Evolutionary conservation across 1,140 invertebrate species (phyloP).

Genomic region (Pissodes strobi): DNA sequence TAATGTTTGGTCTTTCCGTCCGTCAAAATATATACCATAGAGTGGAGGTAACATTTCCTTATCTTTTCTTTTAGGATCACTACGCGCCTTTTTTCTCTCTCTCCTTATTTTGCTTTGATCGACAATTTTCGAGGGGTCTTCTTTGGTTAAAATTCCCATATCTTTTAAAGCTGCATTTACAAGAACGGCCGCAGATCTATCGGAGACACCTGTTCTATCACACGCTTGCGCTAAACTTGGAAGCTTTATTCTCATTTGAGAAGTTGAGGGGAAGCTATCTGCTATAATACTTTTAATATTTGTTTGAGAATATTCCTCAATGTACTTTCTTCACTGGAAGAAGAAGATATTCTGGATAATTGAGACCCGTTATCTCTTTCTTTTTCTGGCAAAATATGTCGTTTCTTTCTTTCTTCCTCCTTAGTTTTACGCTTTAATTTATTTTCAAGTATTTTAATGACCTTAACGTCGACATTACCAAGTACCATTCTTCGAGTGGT

Average conservation of each 20-base stretch:
- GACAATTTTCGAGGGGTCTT: too few relatives aligned
- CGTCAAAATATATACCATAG: too few relatives aligned
- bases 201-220: not conserved
- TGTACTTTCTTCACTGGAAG: not conserved
- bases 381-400: not conserved
- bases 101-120: too few relatives aligned
- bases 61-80: not conserved
- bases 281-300: not conserved
- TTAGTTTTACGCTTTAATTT: not conserved
- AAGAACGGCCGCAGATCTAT: not conserved
- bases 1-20: too few relatives aligned
- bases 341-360: not conserved
- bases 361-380: not conserved
- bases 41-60: too few relatives aligned
- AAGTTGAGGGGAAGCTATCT: not conserved
- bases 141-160: too few relatives aligned
- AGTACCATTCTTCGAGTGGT: slow-evolving; percentile 9
- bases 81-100: too few relatives aligned
- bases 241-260: too few relatives aligned
- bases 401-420: not conserved
- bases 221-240: too few relatives aligned
- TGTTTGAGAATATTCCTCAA: not conserved
- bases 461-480: not conserved
- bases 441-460: slow-evolving; percentile 1
- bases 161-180: too few relatives aligned